Base-by-base conservation (phyloP, 2,113 vertebrate species). In the Dunckerocampus dactyliophorus region DNA sequence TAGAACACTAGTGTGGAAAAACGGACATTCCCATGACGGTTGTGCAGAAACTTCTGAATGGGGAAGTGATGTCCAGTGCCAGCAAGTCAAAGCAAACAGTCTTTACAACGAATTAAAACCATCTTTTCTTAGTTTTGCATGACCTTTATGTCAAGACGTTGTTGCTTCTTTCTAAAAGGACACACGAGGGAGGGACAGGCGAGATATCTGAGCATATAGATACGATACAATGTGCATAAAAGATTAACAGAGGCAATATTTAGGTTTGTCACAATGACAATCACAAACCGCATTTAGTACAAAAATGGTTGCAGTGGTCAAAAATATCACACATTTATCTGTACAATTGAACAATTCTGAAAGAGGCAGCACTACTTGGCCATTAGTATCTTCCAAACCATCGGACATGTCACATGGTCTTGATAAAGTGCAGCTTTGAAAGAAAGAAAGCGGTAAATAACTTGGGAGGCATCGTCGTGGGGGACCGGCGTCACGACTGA, bases 251-350 rank as follows among this genome's bases (percentile, higher is more conserved):
- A 89, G 86, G 87, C 87, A 79, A 90, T 76, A 84, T 86, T 88
- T 87, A 88, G 80, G 85, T 90, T 89, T 90, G 89, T 92, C 89
- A 92, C 89, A 82, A 83, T 86, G 86, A 87, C 87, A 90, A 90
- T 88, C 89, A 91, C 91, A 91, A 90, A 89, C 87, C 91, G 91
- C 89, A 87, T 89, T 89, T 82, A 3, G 91, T 92, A 92, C 89
- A 92, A 92, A 92, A 92, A 92, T 88, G 84, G 88, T 87, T 90
- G 90, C 90, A 92, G 90, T 92, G 91, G 89, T 92, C 90, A 92
- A 92, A 92, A 92, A 91, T 92, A 92, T 92, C 82, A 90, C 88
- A 92, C 90, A 91, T 91, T 90, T 90, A 92, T 88, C 91, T 92
- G 90, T 92, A 92, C 90, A 92, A 88, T 89, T 91, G 74, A 89